Evolutionary conservation across 1,140 invertebrate species (phyloP), one percentile per base, ranked within the genome.

Genomic region (Cotesia typhae): DNA sequence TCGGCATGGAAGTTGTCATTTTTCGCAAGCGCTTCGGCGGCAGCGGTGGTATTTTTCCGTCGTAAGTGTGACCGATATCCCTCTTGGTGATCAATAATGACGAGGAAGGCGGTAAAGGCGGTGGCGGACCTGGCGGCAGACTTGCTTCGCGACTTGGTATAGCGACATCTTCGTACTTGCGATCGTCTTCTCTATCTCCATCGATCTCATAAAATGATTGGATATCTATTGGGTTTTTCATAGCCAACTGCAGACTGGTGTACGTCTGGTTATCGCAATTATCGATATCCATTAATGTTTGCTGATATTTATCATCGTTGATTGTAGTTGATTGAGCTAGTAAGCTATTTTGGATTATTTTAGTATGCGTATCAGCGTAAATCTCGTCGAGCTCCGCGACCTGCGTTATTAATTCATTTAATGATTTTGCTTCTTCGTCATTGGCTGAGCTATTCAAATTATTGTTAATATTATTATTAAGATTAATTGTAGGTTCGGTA

Each of bases 221-320:
- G 6, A 47, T 47, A 10, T 47, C 41, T 47, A 94, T 81, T 0
- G 94, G 94, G 86, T 95, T 95, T 85, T 93, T 94, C 88, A 95
- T 95, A 0, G 94, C 94, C 79, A 95, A 88, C 80, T 95, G 94
- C 57, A 95, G 83, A 79, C 94, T 95, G 0, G 92, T 93, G 74
- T 95, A 95, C 0, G 92, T 94, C 65, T 92, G 91, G 67, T 91
- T 89, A 77, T 94, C 93, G 76, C 92, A 90, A 73, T 93, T 91
- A 47, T 93, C 91, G 5, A 88, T 75, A 4, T 89, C 87, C 83
- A 90, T 87, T 61, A 77, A 76, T 7, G 9, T 47, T 3, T 65
- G 14, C 59, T 20, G 9, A 28, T 28, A 28, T 70, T 76, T 71
- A 70, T 80, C 47, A 75, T 63, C 41, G 10, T 47, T 47, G 2